Evolutionary conservation across 2,797 vertebrate species (phyloP), one percentile per base, ranked within the genome.

Genomic region (Anolis apletophallus): DNA sequence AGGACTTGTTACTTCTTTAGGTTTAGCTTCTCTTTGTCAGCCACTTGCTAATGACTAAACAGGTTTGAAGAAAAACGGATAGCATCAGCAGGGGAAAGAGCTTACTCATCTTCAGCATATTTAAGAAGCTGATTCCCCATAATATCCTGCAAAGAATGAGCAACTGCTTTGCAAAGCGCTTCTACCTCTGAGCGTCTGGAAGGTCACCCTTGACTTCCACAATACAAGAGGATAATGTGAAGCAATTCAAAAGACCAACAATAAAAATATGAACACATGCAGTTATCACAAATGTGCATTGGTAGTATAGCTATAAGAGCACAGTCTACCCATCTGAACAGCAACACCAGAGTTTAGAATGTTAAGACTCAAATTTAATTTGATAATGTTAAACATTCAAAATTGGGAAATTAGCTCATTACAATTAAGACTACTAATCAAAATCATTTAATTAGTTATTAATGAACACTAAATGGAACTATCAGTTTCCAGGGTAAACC

Each of bases 41-140:
- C n/a, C 76, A 74, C 84, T 85, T 87, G 55, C 87, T 80, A 80
- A 52, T 32, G 89, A 93, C 84, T 90, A 85, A 88, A 69, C 32
- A 57, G 78, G 67, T 67, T 87, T 83, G 81, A 19, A 1, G 21
- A 84, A 88, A 91, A 92, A 91, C 57, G 64, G 91, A 61, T 81
- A 89, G 11, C 50, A 67, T 85, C 79, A 93, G 57, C 87, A 61
- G 82, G 34, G 77, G 80, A 83, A 64, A 83, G 67, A 1, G 4
- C 0, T 21, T 19, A 88, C 54, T 88, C 80, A 61, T 79, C 59
- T 83, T 88, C 83, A 81, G 46, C 21, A 52, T 81, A 36, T 52
- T 67, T 75, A n/a, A 54, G 5, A 76, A 52, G 64, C 34, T 78
- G 34, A 34, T 88, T 90, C 90, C 52, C 75, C 87, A 12, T 55